These are phyloP conservation scores for Hephaestus fuliginosus DNA, from an alignment of 2,797 vertebrate genomes.

Conservation along the genomic window DNA sequence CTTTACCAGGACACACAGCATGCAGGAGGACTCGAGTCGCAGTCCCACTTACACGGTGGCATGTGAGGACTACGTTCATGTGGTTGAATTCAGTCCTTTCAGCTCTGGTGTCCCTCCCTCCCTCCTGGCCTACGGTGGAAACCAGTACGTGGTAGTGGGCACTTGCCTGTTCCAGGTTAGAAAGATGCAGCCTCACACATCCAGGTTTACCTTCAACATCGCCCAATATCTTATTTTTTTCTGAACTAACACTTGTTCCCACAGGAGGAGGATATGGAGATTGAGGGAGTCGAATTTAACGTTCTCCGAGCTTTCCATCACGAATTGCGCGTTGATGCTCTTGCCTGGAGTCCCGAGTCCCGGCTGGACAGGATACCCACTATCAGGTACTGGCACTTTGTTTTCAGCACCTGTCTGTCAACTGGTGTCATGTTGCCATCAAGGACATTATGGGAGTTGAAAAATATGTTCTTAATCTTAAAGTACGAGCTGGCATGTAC, in stretches of 20 bases:
- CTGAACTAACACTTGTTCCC: slow-evolving; percentile 18
- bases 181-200: slow-evolving; percentile 25
- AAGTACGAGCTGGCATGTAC: no score
- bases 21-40: slow-evolving; percentile 90
- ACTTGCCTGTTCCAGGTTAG: slow-evolving; percentile 93
- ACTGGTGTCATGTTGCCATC: background rate
- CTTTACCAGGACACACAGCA: slow-evolving; percentile 52
- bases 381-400: slow-evolving; percentile 86
- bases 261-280: slow-evolving; percentile 94
- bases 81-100: slow-evolving; percentile 96
- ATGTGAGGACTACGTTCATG: slow-evolving; percentile 95
- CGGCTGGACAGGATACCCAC: slow-evolving; percentile 90
- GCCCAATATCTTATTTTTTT: no score
- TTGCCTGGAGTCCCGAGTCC: slow-evolving; percentile 97
- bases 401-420: background rate
- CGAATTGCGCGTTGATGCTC: slow-evolving; percentile 89
- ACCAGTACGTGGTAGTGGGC: slow-evolving; percentile 92
- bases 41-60: slow-evolving; percentile 90
- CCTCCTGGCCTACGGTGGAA: slow-evolving; percentile 94
- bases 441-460: background rate
- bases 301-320: slow-evolving; percentile 91
- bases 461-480: background rate
- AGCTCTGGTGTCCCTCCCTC: slow-evolving; percentile 88
- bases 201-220: background rate
- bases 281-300: slow-evolving; percentile 92